Percentiles rank a stretch among this genome's conserved stretches.
phyloP scores from a whole-genome alignment of 1,140 invertebrate species.

The Triops cancriformis region DNA sequence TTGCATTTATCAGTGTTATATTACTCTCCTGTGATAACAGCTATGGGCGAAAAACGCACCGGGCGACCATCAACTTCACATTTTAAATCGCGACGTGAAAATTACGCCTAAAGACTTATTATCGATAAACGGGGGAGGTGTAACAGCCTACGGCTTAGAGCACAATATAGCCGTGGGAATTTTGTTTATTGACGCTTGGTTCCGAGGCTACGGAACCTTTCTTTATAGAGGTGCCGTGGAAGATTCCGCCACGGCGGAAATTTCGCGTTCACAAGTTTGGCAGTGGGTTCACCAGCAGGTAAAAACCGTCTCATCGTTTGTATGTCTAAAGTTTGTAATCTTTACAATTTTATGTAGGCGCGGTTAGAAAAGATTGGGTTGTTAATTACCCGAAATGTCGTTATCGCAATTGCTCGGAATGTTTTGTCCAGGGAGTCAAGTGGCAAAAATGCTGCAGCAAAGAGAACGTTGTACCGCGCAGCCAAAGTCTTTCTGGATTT shows the following conservation, averaged over 20 bases:
- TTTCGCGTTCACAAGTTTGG: constrained; percentile 61
- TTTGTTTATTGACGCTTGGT: constrained; percentile 58
- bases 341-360: constrained; percentile 28
- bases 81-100: constrained; percentile 37
- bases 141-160: constrained; percentile 50
- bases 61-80: constrained; percentile 41
- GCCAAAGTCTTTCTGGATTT: constrained; percentile 48
- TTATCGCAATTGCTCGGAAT: constrained; percentile 39
- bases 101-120: constrained; percentile 44
- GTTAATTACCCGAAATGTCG: constrained; percentile 40
- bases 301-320: constrained; percentile 31
- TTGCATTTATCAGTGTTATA: neutral
- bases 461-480: constrained; percentile 43
- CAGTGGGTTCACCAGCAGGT: constrained; percentile 60
- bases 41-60: constrained; percentile 42
- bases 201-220: constrained; percentile 55
- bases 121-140: constrained; percentile 50
- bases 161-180: constrained; percentile 56
- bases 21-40: constrained; percentile 32
- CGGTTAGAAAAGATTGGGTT: constrained; percentile 41
- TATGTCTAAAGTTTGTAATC: constrained; percentile 17
- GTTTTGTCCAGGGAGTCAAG: constrained; percentile 39
- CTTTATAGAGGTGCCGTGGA: constrained; percentile 55
- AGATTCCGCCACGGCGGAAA: constrained; percentile 65
- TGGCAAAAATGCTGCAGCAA: constrained; percentile 37